Conservation (phyloP, 1,140 invertebrate species). For the Polyergus mexicanus region DNA sequence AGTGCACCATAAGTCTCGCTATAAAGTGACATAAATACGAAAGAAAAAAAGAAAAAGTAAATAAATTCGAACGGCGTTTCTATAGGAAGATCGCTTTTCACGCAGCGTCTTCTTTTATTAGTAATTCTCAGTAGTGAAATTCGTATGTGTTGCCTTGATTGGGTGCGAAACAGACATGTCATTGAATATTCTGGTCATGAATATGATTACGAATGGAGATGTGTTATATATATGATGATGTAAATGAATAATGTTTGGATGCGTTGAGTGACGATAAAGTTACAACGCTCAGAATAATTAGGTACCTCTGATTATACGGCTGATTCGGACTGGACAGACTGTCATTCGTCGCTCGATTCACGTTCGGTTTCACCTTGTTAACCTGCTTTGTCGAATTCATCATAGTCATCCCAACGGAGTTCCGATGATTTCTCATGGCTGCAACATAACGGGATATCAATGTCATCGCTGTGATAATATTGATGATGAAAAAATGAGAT, state of each 20-base stretch:
- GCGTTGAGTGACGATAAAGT: neutral
- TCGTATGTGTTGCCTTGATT: slow-evolving; percentile 33
- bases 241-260: slow-evolving; percentile 42
- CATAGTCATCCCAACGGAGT: slow-evolving; percentile 89
- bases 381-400: slow-evolving; percentile 91
- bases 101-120: neutral
- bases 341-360: slow-evolving; percentile 91
- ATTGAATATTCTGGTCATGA: neutral
- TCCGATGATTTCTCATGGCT: slow-evolving; percentile 90
- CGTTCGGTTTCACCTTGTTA: slow-evolving; percentile 95
- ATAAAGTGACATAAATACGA: neutral
- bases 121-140: slow-evolving; percentile 65
- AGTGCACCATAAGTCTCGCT: slow-evolving; percentile 55
- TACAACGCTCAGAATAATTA: slow-evolving; percentile 13
- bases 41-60: neutral
- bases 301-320: slow-evolving; percentile 85
- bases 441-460: slow-evolving; percentile 66
- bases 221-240: slow-evolving; percentile 30
- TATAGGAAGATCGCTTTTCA: neutral
- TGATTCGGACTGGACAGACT: slow-evolving; percentile 85
- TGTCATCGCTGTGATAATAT: neutral
- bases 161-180: slow-evolving; percentile 34
- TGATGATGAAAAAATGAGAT: neutral
- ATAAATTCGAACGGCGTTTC: neutral
- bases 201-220: slow-evolving; percentile 11